Evolutionary conservation across 1,140 invertebrate species (phyloP), one percentile per base, ranked within the genome.

Genomic region (Drosophila ohnishii): DNA sequence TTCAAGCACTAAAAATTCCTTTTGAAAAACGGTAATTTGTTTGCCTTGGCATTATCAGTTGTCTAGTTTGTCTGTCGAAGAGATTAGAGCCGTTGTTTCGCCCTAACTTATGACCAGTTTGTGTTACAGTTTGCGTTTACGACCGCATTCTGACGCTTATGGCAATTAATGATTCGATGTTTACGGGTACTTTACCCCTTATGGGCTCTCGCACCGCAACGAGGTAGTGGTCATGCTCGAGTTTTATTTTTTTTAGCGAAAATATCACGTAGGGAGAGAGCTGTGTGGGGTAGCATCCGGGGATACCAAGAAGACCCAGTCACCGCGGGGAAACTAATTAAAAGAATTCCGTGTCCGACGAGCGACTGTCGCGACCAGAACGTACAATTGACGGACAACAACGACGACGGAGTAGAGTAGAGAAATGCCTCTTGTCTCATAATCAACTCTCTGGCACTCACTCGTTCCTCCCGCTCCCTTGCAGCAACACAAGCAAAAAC

Each of bases 381-480:
- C 32, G 32, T 50, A 30, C 48, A 51, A 45, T 47, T 50, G 37
- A 32, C 35, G 30, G 28, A 35, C 35, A 22, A 19, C 16, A 16
- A 16, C 40, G 40, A 25, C 45, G 22, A 14, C 11, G 45, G 14
- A 28, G 45, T 47, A 47, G 25, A 71, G 35, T 16, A 39, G 35
- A 63, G 40, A 74, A 70, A 64, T 64, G 70, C 32, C 66, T 62
- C 44, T 72, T 73, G 69, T 74, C 72, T 64, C 70, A 74, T 75
- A 75, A 75, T 63, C 59, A 75, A 75, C 71, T 74, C 39, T 62
- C 67, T 28, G 47, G 28, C 45, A 71, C 47, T 62, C 28, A 55
- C 48, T 60, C 37, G 42, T 48, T 65, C 30, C 6, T 2, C 19
- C 40, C 22, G 39, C 32, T 32, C 28, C 28, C 10, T 32, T 35